phyloP scores from a whole-genome alignment of 2,113 vertebrate species.

The Esox niger region DNA sequence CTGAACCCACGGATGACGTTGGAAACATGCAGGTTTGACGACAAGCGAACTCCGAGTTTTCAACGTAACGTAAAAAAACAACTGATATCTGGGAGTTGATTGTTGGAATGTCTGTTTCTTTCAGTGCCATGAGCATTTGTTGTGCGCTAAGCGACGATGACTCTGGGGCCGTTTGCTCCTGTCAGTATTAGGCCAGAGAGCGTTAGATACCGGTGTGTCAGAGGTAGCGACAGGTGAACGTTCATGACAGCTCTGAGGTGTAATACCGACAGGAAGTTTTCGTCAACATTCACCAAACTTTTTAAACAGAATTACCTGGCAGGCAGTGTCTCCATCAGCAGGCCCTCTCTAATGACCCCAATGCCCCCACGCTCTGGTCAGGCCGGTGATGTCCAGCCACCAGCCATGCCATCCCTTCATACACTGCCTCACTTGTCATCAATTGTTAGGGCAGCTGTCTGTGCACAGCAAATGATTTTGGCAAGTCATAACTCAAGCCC shows the following conservation, averaged over 20 bases:
- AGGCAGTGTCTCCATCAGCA: slow-evolving; percentile 4
- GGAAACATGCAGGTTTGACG: not conserved
- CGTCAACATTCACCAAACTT: slow-evolving; percentile 16
- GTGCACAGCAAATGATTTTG: slow-evolving; percentile 47
- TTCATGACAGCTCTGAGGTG: slow-evolving; percentile 28
- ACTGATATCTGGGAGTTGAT: slow-evolving; percentile 17
- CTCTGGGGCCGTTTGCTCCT: not conserved
- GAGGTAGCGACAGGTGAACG: slow-evolving; percentile 21
- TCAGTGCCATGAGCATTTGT: not conserved
- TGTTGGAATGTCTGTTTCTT: slow-evolving; percentile 38
- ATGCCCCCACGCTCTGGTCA: not conserved
- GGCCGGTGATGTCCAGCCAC: slow-evolving; percentile 1
- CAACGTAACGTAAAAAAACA: not conserved
- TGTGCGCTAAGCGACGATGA: not conserved
- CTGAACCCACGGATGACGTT: not conserved
- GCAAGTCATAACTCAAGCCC: slow-evolving; percentile 52
- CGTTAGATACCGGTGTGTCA: not conserved
- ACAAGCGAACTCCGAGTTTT: not conserved
- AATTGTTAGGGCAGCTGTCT: slow-evolving; percentile 61
- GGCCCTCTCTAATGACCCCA: not conserved
- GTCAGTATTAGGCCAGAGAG: not conserved
- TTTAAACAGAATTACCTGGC: not conserved
- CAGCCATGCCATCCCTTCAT: slow-evolving; percentile 21
- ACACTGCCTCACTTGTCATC: slow-evolving; percentile 39
- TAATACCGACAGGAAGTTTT: slow-evolving; percentile 30